Percentiles rank a stretch among this genome's conserved stretches.
These are phyloP conservation scores for Sialia sialis DNA, from an alignment of 2,113 vertebrate species.

Conservation along the genomic window DNA sequence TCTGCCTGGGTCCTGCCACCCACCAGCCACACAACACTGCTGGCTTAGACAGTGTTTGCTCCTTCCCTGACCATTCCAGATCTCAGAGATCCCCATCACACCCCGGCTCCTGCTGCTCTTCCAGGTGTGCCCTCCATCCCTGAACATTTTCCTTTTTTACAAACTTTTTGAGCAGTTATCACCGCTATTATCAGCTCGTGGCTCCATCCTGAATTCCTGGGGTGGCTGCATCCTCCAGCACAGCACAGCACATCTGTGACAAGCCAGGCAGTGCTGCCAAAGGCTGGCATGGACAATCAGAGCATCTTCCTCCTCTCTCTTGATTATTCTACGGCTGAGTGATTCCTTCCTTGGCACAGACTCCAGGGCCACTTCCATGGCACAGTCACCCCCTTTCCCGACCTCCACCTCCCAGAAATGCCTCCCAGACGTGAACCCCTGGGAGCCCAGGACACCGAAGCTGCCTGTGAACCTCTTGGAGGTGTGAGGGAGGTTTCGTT, in stretches of 20 bases:
- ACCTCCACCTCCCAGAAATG: constrained; percentile 73
- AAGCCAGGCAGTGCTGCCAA: too few relatives aligned
- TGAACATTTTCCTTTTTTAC: background rate
- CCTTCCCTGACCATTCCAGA: background rate
- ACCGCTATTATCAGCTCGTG: too few relatives aligned
- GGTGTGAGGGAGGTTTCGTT: background rate
- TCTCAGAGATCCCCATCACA: background rate
- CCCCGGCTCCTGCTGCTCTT: fast-evolving
- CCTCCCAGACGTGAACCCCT: constrained; percentile 29
- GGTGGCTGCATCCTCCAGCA: too few relatives aligned
- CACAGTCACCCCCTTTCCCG: background rate
- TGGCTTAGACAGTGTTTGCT: background rate
- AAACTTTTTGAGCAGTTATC: too few relatives aligned
- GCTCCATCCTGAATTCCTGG: too few relatives aligned
- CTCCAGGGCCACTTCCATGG: constrained; percentile 64
- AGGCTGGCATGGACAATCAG: too few relatives aligned
- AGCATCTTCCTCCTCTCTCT: too few relatives aligned
- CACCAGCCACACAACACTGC: background rate
- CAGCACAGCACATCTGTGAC: too few relatives aligned
- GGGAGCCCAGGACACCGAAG: constrained; percentile 31
- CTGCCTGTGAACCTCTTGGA: constrained; percentile 32
- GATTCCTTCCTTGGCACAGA: constrained; percentile 34
- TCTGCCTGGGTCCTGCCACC: background rate
- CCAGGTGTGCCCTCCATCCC: background rate
- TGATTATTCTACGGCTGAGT: too few relatives aligned